Conservation (phyloP, 2,888 invertebrate species). For the Synanthedon myopaeformis region DNA sequence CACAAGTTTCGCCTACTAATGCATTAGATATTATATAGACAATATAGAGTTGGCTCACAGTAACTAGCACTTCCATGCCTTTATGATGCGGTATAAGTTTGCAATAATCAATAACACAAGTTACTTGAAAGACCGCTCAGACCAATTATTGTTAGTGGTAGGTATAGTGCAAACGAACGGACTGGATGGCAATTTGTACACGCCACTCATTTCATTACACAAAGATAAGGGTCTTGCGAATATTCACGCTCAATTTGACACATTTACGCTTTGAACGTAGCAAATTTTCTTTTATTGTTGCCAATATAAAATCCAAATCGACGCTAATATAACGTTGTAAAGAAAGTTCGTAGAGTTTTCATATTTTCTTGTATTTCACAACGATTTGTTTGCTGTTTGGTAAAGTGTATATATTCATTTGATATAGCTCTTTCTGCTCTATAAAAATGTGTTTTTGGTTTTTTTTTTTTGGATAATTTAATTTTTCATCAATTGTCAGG, state of each 20-base stretch:
- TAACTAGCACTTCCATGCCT: too few species aligned
- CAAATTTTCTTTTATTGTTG: neutral
- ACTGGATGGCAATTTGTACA: conserved; percentile 34
- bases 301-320: neutral
- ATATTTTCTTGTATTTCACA: neutral
- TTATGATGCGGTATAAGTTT: neutral
- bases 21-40: too few species aligned
- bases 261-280: neutral
- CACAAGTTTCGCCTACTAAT: too few species aligned
- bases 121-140: neutral
- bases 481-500: neutral
- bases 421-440: too few species aligned
- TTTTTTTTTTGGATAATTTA: neutral
- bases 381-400: too few species aligned
- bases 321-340: neutral
- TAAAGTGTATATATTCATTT: neutral
- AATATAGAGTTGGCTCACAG: too few species aligned
- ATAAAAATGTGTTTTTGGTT: too few species aligned
- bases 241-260: conserved; percentile 27
- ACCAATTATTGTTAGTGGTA: conserved; percentile 22
- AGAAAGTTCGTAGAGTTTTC: neutral
- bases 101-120: neutral
- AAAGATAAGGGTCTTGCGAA: conserved; percentile 44
- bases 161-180: conserved; percentile 25
- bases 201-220: conserved; percentile 57